A percentile compares a stretch with the other conserved stretches of the same genome.
phyloP scores from a whole-genome alignment of 2,113 vertebrate genomes.

The Tonatia bakeri region DNA sequence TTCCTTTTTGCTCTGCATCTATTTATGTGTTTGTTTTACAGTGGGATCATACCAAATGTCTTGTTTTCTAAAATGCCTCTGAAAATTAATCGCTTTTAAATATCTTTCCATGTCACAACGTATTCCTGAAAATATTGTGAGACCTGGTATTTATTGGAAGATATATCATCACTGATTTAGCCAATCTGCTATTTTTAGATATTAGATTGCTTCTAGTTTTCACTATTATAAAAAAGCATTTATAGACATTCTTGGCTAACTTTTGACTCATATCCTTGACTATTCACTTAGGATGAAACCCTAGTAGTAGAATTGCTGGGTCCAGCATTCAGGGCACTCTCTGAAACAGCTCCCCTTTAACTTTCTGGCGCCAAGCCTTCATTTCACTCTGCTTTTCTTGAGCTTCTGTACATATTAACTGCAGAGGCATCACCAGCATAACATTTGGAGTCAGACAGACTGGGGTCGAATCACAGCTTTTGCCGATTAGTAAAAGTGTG shows the following conservation, averaged over 20 bases:
- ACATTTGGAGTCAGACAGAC: background rate
- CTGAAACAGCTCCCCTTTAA: background rate
- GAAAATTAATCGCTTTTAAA: slow-evolving; percentile 23
- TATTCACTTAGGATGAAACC: background rate
- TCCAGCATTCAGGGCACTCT: background rate
- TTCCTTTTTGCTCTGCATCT: background rate
- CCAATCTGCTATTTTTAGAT: background rate
- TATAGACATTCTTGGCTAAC: background rate
- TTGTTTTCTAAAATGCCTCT: slow-evolving; percentile 12
- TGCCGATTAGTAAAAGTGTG: background rate
- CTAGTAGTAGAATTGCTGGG: background rate
- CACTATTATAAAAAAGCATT: background rate
- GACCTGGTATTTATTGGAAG: background rate
- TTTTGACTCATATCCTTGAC: background rate
- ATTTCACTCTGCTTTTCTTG: background rate
- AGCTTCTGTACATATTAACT: background rate
- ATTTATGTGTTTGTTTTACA: background rate
- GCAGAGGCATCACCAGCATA: background rate
- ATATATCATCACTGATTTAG: background rate
- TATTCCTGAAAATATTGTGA: background rate
- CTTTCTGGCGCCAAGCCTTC: background rate
- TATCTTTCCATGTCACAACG: background rate
- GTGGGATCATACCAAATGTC: background rate
- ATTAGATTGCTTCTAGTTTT: background rate
- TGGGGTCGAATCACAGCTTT: background rate